Evolutionary conservation across 2,888 invertebrate genomes (phyloP).

Genomic region (Ceriagrion tenellum): DNA sequence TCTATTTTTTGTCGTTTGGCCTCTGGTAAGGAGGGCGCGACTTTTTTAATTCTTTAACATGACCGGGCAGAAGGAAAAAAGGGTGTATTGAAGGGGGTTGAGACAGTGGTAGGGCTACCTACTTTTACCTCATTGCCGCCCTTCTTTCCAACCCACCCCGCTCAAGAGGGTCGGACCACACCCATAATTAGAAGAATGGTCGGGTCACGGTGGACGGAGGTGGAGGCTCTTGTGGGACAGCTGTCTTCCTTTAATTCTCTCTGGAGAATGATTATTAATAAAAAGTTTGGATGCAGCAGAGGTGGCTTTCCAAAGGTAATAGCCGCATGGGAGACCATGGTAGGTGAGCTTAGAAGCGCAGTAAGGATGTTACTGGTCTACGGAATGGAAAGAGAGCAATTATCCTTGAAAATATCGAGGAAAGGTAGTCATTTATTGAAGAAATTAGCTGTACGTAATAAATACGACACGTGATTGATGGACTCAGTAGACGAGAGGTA

Average conservation of each 20-base stretch:
- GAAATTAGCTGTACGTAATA: too few species aligned
- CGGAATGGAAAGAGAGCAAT: too few species aligned
- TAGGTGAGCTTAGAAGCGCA: too few species aligned
- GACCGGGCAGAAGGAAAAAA: not conserved
- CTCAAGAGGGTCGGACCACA: slow-evolving; percentile 1
- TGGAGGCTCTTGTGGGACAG: not conserved
- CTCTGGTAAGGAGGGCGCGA: not conserved
- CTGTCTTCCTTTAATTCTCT: not conserved
- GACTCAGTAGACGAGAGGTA: too few species aligned
- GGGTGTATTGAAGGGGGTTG: not conserved
- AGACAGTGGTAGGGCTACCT: not conserved
- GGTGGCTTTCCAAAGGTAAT: too few species aligned
- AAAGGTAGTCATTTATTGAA: too few species aligned
- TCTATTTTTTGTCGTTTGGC: not conserved
- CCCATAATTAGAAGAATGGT: not conserved
- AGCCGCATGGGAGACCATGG: too few species aligned
- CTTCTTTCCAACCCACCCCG: not conserved
- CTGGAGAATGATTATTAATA: not conserved
- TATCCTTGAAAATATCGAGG: too few species aligned
- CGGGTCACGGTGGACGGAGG: not conserved
- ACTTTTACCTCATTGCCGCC: not conserved
- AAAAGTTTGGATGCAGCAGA: too few species aligned
- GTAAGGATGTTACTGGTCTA: too few species aligned
- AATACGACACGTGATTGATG: too few species aligned
- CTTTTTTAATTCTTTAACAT: not conserved